Evolutionary conservation across 2,797 vertebrate genomes (phyloP).

Genomic region (Anguilla pacifica): DNA sequence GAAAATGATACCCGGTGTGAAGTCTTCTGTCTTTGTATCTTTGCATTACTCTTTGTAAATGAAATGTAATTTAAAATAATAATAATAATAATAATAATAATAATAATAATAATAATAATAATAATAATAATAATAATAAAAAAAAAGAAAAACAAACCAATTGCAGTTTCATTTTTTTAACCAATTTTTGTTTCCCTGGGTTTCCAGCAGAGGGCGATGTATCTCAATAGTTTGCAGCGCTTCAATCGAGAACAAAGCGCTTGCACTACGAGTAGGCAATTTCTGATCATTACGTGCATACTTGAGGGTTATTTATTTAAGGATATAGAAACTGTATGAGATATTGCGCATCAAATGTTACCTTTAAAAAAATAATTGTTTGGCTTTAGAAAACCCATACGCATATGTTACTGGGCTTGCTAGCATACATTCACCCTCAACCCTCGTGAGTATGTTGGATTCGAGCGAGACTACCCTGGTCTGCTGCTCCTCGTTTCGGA

Average conservation of each 20-base stretch:
- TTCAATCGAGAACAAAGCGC: background rate
- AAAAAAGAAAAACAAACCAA: background rate
- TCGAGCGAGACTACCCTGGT: no score
- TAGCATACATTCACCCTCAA: no score
- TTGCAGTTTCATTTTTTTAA: background rate
- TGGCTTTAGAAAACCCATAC: background rate
- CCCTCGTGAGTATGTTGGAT: no score
- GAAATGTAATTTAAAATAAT: conserved; percentile 81
- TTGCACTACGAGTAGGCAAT: background rate
- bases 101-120: background rate
- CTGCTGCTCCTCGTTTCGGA: no score
- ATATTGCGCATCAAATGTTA: background rate
- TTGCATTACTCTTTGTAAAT: conserved; percentile 90
- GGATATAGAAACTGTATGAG: background rate
- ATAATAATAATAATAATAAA: no score
- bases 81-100: background rate
- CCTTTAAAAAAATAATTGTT: background rate
- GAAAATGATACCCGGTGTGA: conserved; percentile 68
- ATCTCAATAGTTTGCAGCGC: background rate
- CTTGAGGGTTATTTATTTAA: background rate
- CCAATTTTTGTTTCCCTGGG: background rate
- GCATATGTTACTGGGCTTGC: no score
- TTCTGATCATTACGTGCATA: background rate
- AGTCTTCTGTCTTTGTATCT: conserved; percentile 89
- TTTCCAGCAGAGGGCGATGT: background rate